Base-by-base conservation (phyloP, 2,113 vertebrate genomes). In the Entosphenus tridentatus region DNA sequence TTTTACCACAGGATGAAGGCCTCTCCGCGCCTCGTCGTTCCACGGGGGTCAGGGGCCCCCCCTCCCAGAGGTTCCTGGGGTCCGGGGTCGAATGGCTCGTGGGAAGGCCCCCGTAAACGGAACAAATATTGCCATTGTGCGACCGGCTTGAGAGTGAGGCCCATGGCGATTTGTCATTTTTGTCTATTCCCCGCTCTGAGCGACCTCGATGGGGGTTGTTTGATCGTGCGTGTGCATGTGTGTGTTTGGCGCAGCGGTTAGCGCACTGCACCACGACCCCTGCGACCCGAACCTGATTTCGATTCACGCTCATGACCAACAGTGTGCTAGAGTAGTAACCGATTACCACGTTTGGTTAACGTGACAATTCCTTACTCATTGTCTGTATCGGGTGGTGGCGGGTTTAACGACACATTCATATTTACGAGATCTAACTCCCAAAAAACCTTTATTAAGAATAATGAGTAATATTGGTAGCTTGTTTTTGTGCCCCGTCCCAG, bases 401-500 rank as follows among this genome's bases (percentile, higher is more conserved):
- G 21, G 21, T 21, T 21, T 21, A 21, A 21, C 21, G 39, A 39
- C 39, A 39, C 39, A 39, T 39, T 39, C 39, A 7, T 39, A 7
- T 39, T 39, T 39, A 39, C 39, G 39, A 39, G 4, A 39, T 39
- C 39, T 7, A 39, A 39, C 39, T 39, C 39, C 14, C 8, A 65
- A 65, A n/a, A 65, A 65, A 65, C 17, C 17, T n/a, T 17, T 65
- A n/a, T 14, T 65, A 65, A 8, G 14, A 65, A 39, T 39, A 39
- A 39, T 65, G 14, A 65, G 17, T 65, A 65, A 65, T 65, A 56
- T 7, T 67, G 3, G 59, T 39, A 55, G 58, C 56, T 12, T 57
- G 3, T 57, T 57, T 72, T 70, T 11, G 8, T n/a, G 72, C 73
- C 73, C 12, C 56, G 74, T 73, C 67, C 56, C 57, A 95, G 89